Evolutionary conservation across 2,888 invertebrate species (phyloP).

Genomic region (Oscheius sp.): DNA sequence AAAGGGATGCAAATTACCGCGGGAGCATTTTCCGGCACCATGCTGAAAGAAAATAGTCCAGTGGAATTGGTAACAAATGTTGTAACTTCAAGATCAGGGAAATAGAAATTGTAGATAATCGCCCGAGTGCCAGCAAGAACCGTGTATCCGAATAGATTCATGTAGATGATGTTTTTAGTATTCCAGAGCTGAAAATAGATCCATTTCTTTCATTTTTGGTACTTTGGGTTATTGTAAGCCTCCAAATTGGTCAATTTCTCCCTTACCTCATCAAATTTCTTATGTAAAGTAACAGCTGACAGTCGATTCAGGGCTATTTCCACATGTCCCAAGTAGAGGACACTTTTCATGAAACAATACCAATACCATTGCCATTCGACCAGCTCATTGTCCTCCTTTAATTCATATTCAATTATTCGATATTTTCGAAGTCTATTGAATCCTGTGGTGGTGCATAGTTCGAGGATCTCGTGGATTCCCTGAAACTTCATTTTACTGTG

Average conservation of each 20-base stretch:
- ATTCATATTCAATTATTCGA: background rate
- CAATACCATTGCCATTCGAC: background rate
- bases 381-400: background rate
- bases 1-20: background rate
- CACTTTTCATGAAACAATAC: background rate
- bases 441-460: background rate
- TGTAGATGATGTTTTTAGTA: background rate
- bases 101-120: background rate
- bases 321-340: background rate
- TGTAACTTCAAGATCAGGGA: background rate
- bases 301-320: background rate
- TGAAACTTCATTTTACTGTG: background rate
- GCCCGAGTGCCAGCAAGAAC: background rate
- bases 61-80: background rate
- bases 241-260: background rate
- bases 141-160: background rate
- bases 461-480: background rate
- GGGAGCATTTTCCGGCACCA: background rate
- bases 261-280: background rate
- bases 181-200: background rate
- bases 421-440: slow-evolving; percentile 2
- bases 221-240: no score
- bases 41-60: background rate
- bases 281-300: background rate
- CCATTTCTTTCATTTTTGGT: no score